Conservation (phyloP, 2,888 invertebrate species). For the Nephrotoma flavescens region DNA sequence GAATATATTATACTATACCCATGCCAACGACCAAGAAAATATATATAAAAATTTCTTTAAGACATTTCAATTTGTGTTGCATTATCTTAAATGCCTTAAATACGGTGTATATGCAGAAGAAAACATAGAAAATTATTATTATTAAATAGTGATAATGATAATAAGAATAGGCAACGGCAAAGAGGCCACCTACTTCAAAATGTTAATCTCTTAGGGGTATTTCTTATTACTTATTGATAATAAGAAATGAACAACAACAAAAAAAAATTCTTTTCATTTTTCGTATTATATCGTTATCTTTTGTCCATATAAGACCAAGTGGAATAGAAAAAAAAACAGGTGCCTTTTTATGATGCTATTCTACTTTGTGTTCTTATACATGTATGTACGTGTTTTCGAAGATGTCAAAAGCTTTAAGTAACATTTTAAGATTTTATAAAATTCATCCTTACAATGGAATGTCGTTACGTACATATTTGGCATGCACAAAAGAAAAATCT, state of each 20-base stretch:
- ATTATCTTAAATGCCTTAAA: not conserved
- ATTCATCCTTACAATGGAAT: not conserved
- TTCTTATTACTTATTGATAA: not conserved
- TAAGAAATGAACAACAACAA: not conserved
- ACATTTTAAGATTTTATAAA: not conserved
- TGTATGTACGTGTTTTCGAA: not conserved
- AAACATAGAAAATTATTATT: not conserved
- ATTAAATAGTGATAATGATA: not conserved
- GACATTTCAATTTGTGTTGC: conserved; percentile 3
- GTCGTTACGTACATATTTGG: not conserved
- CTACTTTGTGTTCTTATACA: not conserved
- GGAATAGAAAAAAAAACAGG: not conserved
- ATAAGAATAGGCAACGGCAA: not conserved
- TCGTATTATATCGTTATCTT: not conserved
- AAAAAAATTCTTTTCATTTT: not conserved
- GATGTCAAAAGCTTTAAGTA: not conserved
- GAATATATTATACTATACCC: not conserved
- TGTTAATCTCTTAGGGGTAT: conserved; percentile 2
- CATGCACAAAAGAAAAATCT: not conserved
- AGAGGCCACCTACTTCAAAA: conserved; percentile 3
- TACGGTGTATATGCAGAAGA: not conserved
- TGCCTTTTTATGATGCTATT: not conserved
- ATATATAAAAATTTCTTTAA: not conserved
- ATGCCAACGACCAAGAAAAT: not conserved
- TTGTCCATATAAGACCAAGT: not conserved